Base-by-base conservation (phyloP, 1,140 invertebrate species). In the Melitaea cinxia region DNA sequence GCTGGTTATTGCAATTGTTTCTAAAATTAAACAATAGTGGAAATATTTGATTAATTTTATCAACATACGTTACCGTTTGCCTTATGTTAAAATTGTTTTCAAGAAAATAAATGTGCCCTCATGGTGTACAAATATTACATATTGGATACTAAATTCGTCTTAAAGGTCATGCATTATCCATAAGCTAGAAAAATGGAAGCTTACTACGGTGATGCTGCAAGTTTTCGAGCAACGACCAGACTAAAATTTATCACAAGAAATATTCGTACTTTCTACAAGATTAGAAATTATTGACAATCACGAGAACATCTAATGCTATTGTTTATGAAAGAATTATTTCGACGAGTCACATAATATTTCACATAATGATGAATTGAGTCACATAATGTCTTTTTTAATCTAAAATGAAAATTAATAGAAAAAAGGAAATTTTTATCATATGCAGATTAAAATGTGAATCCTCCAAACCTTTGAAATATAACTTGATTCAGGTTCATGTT, bases 151-250 rank as follows among this genome's bases (percentile, higher is more conserved):
- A 47, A 21, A 47, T 23, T 19, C 42, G 21, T 47, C 42, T 47
- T 47, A 47, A 23, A 21, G 42, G 4, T 23, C 10, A 23, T 47
- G 21, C 19, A 47, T 47, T 47, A n/a, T 47, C 42, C 21, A 47
- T 47, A 47, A 47, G 42, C 42, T 47, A 23, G 42, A 47, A 23
- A 47, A 47, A 47, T 47, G 42, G 19, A 47, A 12, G 42, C 42
- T 5, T 45, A 19, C 42, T 47, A 3, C n/a, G 9, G 12, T 47
- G 42, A 47, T 23, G 21, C 42, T 47, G 21, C 21, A 47, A 47
- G 42, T 47, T 23, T 12, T 23, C 42, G 21, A 7, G 6, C 1
- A 15, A 47, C 42, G 42, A 47, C n/a, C n/a, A n/a, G n/a, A n/a
- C n/a, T n/a, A n/a, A n/a, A n/a, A n/a, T 47, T 21, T 47, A 47